A percentile compares a stretch with the other conserved stretches of the same genome.
Conservation (phyloP, 2,797 vertebrate species). For the Sebastes miniatus region DNA sequence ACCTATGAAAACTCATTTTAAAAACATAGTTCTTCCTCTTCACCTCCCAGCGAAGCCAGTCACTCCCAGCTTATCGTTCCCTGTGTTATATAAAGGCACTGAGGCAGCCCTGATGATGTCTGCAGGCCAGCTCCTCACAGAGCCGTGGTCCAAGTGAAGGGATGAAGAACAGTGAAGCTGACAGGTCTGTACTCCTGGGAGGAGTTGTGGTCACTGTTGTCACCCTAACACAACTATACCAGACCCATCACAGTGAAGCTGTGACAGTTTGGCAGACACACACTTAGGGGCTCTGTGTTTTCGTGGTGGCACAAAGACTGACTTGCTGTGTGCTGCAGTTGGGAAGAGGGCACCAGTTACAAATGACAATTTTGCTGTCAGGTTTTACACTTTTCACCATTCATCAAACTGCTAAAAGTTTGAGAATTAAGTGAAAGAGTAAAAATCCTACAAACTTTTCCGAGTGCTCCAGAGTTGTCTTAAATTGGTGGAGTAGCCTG, state of each 20-base stretch:
- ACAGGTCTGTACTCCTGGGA: slow-evolving; percentile 29
- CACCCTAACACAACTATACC: slow-evolving; percentile 2
- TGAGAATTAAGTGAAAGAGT: background rate
- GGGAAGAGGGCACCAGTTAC: background rate
- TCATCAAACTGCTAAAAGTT: background rate
- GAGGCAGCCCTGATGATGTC: background rate
- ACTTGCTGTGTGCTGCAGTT: background rate
- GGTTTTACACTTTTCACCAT: background rate
- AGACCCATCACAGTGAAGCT: background rate
- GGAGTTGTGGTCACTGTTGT: slow-evolving; percentile 6
- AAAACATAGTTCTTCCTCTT: background rate
- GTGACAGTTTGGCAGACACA: background rate
- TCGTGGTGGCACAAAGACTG: background rate
- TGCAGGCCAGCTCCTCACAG: background rate
- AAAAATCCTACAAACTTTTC: background rate
- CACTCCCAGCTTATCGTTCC: background rate
- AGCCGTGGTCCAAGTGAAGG: background rate
- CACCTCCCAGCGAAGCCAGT: background rate
- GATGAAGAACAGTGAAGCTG: slow-evolving; percentile 17
- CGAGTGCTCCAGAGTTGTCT: background rate
- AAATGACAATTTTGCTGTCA: background rate
- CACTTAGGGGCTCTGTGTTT: background rate
- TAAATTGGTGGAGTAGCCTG: background rate
- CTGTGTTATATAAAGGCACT: background rate
- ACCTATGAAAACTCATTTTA: background rate